Evolutionary conservation across 2,888 invertebrate genomes (phyloP).

Genomic region (Euproctis similis): DNA sequence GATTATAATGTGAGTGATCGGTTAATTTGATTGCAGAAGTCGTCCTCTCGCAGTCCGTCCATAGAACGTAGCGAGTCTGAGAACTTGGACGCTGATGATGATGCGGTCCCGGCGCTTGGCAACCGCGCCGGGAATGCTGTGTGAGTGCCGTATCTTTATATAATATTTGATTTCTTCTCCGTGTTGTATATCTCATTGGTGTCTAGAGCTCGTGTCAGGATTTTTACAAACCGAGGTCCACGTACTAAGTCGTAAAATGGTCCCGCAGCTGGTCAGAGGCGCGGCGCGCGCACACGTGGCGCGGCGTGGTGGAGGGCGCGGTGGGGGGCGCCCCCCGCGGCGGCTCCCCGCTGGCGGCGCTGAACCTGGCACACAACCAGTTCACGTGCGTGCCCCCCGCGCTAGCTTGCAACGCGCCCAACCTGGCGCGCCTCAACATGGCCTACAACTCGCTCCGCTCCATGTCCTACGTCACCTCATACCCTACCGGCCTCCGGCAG

Average conservation of each 20-base stretch:
- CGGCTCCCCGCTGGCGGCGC: constrained; percentile 80
- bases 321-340: constrained; percentile 50
- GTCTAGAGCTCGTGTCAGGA: too few relatives aligned
- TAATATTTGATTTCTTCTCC: too few relatives aligned
- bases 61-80: constrained; percentile 42
- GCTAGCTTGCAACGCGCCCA: constrained; percentile 92
- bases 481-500: constrained; percentile 91
- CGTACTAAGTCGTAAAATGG: too few relatives aligned
- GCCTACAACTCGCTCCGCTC: constrained; percentile 87
- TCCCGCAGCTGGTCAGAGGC: constrained; percentile 75
- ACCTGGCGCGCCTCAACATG: constrained; percentile 90
- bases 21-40: constrained; percentile 38
- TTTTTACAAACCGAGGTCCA: too few relatives aligned
- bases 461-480: constrained; percentile 92
- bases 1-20: too few relatives aligned
- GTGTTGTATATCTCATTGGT: too few relatives aligned
- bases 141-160: too few relatives aligned
- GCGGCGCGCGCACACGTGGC: constrained; percentile 87
- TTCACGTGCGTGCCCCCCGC: constrained; percentile 91
- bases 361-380: constrained; percentile 94
- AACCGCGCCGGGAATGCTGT: constrained; percentile 51
- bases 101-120: constrained; percentile 33
- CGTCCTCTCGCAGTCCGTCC: constrained; percentile 51
- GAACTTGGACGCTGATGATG: constrained; percentile 26
- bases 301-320: constrained; percentile 48